These are phyloP conservation scores for Ifrita kowaldi DNA, from an alignment of 2,113 vertebrate genomes.

Conservation along the genomic window DNA sequence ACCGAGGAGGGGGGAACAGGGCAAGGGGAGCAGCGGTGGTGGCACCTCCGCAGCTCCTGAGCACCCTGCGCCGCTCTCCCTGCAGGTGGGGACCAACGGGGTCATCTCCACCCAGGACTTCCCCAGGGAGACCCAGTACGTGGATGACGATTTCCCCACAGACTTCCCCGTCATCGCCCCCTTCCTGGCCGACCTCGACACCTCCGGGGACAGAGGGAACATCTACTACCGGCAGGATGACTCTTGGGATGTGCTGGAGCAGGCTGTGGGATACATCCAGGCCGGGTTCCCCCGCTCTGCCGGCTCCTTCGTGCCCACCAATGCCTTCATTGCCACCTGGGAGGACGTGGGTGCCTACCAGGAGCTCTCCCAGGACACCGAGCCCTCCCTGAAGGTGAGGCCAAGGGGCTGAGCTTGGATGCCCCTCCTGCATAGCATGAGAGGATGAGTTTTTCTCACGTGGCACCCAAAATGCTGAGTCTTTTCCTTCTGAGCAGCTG, in stretches of 20 bases:
- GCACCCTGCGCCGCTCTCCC: background rate
- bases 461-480: fast-evolving
- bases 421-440: fast-evolving
- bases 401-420: background rate
- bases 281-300: constrained; percentile 77
- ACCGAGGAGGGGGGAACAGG: fast-evolving
- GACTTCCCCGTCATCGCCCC: constrained; percentile 93
- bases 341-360: constrained; percentile 87
- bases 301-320: constrained; percentile 75
- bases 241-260: constrained; percentile 71
- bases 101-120: constrained; percentile 93
- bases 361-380: constrained; percentile 60
- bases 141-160: constrained; percentile 93
- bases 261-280: constrained; percentile 74
- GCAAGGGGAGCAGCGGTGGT: fast-evolving
- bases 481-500: background rate
- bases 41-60: background rate
- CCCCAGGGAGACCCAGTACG: constrained; percentile 94
- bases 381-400: constrained; percentile 81
- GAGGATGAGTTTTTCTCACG: background rate
- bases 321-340: constrained; percentile 87
- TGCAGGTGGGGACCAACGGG: constrained; percentile 94
- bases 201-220: constrained; percentile 80
- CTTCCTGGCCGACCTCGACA: constrained; percentile 93
- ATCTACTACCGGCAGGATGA: constrained; percentile 87